These are phyloP conservation scores for Oriolus oriolus DNA, from an alignment of 2,113 vertebrate genomes.

Conservation along the genomic window DNA sequence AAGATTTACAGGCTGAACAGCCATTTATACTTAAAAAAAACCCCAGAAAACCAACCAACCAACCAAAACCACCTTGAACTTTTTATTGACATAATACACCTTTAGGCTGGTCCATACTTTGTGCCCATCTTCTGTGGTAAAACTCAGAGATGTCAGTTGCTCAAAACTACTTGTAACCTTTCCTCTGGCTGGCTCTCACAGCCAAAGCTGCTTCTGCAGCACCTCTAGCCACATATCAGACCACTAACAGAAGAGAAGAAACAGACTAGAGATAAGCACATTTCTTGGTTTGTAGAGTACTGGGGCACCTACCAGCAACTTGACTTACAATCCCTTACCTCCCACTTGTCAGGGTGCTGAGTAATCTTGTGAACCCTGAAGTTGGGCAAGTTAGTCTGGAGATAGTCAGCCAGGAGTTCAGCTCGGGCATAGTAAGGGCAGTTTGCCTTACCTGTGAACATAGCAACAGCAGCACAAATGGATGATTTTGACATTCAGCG, in stretches of 20 bases:
- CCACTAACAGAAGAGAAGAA: not conserved
- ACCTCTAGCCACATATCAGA: not conserved
- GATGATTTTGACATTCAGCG: not conserved
- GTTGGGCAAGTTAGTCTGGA: slow-evolving; percentile 80
- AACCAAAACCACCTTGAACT: not conserved
- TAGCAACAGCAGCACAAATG: not conserved
- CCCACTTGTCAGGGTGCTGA: slow-evolving; percentile 81
- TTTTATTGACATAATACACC: not conserved
- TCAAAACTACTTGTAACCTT: not conserved
- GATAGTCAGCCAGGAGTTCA: slow-evolving; percentile 84
- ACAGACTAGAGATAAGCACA: not conserved
- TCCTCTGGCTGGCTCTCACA: not conserved
- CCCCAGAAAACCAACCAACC: not conserved
- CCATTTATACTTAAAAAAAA: not conserved
- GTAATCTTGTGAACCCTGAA: slow-evolving; percentile 85
- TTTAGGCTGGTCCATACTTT: not conserved
- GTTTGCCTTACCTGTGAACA: slow-evolving; percentile 79
- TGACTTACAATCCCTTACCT: slow-evolving; percentile 71
- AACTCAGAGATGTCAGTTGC: not conserved
- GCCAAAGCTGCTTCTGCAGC: not conserved
- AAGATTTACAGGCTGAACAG: not conserved
- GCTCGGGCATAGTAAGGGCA: slow-evolving; percentile 89
- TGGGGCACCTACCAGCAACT: not conserved
- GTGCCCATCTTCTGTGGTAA: not conserved
- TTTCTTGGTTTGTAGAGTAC: not conserved